phyloP scores from a whole-genome alignment of 1,140 invertebrate species.

The Neodiprion pinetum region DNA sequence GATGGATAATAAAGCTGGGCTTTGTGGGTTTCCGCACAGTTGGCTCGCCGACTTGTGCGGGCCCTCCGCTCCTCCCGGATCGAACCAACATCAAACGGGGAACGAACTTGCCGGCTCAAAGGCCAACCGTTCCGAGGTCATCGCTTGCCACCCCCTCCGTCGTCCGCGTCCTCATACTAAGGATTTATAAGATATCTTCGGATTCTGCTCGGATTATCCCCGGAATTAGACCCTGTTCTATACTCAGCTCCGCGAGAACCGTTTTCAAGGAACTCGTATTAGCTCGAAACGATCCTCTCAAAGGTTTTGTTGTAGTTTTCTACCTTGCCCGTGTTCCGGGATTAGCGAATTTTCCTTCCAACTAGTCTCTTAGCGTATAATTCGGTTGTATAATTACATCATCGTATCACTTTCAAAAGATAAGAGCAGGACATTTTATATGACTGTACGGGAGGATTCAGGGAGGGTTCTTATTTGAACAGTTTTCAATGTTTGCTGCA shows the following conservation, averaged over 20 bases:
- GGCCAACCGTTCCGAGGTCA: neutral
- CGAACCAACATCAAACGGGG: conserved; percentile 14
- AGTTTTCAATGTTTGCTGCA: no score
- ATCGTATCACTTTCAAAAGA: no score
- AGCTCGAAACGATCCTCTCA: neutral
- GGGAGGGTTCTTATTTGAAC: no score
- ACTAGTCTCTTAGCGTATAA: no score
- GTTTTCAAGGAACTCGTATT: neutral
- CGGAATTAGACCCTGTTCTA: neutral
- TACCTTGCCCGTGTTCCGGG: no score
- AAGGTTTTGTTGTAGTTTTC: no score
- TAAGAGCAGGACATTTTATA: no score
- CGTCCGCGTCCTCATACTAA: neutral
- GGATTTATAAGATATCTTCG: conserved; percentile 2
- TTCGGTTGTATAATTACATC: no score
- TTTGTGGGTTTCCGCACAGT: conserved; percentile 16
- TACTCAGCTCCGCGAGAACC: neutral
- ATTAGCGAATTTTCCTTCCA: no score
- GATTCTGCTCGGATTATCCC: neutral
- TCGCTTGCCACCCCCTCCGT: neutral
- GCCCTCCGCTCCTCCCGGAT: neutral
- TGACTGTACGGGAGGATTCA: no score
- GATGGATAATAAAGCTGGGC: conserved; percentile 17
- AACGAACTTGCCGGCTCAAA: conserved; percentile 7
- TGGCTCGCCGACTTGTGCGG: conserved; percentile 9